A percentile compares a stretch with the other conserved stretches of the same genome.
Conservation (phyloP, 2,113 vertebrate species). For the Passer montanus region DNA sequence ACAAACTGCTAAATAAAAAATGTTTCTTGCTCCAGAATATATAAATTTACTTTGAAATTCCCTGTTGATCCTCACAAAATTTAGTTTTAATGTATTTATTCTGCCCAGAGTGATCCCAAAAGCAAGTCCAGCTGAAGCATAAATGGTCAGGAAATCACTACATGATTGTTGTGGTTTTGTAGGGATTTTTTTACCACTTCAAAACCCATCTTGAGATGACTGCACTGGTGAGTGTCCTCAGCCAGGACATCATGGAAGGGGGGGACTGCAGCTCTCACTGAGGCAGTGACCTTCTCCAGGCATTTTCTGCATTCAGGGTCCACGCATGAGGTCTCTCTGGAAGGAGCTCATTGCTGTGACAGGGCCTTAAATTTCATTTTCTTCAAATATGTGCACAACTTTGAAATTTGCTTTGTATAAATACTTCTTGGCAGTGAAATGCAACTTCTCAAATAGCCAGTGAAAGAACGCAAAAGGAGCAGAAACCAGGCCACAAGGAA, state of each 20-base stretch:
- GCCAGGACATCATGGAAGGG: neutral
- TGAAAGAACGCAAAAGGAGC: conserved; percentile 24
- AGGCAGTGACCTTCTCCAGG: conserved; percentile 22
- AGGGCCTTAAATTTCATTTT: conserved; percentile 55
- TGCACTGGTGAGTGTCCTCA: neutral
- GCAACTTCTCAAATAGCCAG: conserved; percentile 44
- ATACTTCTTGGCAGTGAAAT: conserved; percentile 56
- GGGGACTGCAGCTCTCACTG: neutral
- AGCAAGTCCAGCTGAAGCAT: neutral
- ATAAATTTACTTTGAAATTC: neutral
- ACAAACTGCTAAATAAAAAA: conserved; percentile 29
- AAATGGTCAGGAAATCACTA: neutral
- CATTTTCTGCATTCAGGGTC: neutral
- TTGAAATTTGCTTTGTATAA: conserved; percentile 55
- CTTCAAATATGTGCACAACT: conserved; percentile 53
- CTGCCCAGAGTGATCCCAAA: neutral
- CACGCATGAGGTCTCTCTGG: neutral
- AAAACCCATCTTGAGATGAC: neutral
- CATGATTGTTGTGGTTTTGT: neutral
- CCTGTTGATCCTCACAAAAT: neutral
- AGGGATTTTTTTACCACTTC: neutral
- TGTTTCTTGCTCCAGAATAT: neutral
- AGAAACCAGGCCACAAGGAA: conserved; percentile 45
- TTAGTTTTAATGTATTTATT: neutral
- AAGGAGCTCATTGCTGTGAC: conserved; percentile 43